These are phyloP conservation scores for Ophthalmolycus amberensis DNA, from an alignment of 2,113 vertebrate species.

Conservation along the genomic window DNA sequence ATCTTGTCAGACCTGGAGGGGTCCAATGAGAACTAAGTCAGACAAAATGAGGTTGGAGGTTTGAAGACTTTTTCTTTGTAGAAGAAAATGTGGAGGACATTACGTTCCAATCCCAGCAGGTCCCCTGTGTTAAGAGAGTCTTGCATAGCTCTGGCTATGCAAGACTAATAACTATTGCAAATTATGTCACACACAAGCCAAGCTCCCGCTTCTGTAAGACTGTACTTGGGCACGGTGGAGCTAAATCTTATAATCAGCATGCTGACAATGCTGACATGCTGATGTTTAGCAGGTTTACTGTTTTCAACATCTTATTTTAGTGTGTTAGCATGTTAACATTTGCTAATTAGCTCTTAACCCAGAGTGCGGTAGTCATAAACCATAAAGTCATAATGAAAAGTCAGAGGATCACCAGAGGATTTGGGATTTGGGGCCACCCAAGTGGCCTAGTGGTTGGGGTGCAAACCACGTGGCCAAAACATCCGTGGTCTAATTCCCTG, in stretches of 20 bases:
- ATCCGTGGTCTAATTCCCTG: not conserved
- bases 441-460: not conserved
- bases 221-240: not conserved
- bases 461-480: not conserved
- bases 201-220: not conserved
- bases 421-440: constrained; percentile 1
- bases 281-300: not conserved
- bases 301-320: not conserved
- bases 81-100: not conserved
- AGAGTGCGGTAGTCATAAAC: not conserved
- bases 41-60: constrained; percentile 23
- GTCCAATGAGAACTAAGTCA: not conserved
- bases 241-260: not conserved
- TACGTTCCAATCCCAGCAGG: not conserved
- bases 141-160: not conserved
- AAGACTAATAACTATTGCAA: not conserved
- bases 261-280: not conserved
- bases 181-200: not conserved
- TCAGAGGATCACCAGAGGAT: not conserved
- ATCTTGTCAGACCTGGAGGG: constrained; percentile 10
- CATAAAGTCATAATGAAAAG: not conserved
- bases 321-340: not conserved
- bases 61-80: constrained; percentile 1
- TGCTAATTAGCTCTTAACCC: not conserved
- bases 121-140: not conserved